Conservation (phyloP, 2,113 vertebrate species). For the Oncorhynchus tshawytscha region DNA sequence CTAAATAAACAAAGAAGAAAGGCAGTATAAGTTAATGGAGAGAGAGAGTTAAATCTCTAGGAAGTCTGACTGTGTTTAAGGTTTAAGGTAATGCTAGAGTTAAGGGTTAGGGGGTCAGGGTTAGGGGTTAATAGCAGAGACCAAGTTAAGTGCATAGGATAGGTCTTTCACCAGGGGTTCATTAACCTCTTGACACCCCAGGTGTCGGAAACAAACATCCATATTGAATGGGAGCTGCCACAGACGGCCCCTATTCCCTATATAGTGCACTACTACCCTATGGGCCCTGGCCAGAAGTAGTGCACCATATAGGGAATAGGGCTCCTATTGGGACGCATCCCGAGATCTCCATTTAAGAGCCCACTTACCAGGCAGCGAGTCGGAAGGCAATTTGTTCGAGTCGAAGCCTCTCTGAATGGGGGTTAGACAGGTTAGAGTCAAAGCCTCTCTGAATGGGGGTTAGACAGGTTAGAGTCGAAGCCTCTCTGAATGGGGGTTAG, state of each 20-base stretch:
- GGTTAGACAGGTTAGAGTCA: constrained; percentile 64
- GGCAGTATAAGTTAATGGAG: constrained; percentile 29
- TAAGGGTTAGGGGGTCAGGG: constrained; percentile 85
- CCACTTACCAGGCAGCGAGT: constrained; percentile 66
- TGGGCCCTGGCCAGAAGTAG: too few relatives aligned
- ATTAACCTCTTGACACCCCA: constrained; percentile 90
- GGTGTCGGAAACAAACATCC: constrained; percentile 73
- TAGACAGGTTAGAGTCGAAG: too few relatives aligned
- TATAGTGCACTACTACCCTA: too few relatives aligned
- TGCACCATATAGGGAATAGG: too few relatives aligned
- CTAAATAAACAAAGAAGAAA: constrained; percentile 33
- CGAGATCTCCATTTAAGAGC: constrained; percentile 69
- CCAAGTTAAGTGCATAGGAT: constrained; percentile 88
- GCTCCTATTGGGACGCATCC: background rate
- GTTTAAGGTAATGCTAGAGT: constrained; percentile 85
- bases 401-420: constrained; percentile 64
- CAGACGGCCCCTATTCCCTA: constrained; percentile 38
- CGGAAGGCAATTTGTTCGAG: constrained; percentile 73
- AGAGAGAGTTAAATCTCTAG: constrained; percentile 81
- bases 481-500: too few relatives aligned
- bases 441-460: too few relatives aligned
- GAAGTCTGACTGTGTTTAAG: constrained; percentile 86
- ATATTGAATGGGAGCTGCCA: constrained; percentile 84
- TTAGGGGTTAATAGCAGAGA: constrained; percentile 89
- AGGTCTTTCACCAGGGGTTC: constrained; percentile 90